Conservation (phyloP, 2,113 vertebrate species). For the Oreochromis aureus region DNA sequence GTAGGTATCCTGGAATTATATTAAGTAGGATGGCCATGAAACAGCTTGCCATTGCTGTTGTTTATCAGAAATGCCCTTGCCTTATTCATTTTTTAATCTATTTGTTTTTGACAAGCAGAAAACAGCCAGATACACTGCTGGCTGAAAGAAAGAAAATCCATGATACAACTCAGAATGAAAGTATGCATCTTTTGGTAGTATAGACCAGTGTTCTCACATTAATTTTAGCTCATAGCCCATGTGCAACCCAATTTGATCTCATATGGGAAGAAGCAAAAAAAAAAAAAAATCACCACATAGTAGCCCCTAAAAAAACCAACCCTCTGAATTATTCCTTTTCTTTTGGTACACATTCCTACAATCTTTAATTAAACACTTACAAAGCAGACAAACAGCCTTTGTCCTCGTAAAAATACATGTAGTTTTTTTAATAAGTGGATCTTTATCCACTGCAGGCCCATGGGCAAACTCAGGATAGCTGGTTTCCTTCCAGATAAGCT, state of each 20-base stretch:
- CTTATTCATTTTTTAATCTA: not conserved
- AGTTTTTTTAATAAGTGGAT: not conserved
- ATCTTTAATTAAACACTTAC: not conserved
- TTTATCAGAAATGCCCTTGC: not conserved
- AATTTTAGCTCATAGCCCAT: not conserved
- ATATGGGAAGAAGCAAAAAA: not conserved
- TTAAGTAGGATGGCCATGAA: not conserved
- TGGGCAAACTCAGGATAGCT: not conserved
- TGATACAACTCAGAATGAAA: not conserved
- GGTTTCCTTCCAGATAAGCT: not conserved
- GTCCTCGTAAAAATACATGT: not conserved
- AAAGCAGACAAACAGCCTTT: not conserved
- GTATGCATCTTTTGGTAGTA: not conserved
- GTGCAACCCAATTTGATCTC: not conserved
- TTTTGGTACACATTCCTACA: not conserved
- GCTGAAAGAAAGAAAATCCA: not conserved
- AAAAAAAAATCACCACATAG: not conserved
- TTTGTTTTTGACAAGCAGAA: not conserved
- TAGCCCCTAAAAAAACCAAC: not conserved
- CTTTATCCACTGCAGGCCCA: not conserved
- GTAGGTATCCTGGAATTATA: not conserved
- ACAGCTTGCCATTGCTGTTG: not conserved
- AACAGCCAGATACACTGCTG: not conserved
- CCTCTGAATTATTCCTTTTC: not conserved
- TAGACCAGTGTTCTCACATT: not conserved